Evolutionary conservation across 2,888 invertebrate species (phyloP).

Genomic region (Hyles lineata): DNA sequence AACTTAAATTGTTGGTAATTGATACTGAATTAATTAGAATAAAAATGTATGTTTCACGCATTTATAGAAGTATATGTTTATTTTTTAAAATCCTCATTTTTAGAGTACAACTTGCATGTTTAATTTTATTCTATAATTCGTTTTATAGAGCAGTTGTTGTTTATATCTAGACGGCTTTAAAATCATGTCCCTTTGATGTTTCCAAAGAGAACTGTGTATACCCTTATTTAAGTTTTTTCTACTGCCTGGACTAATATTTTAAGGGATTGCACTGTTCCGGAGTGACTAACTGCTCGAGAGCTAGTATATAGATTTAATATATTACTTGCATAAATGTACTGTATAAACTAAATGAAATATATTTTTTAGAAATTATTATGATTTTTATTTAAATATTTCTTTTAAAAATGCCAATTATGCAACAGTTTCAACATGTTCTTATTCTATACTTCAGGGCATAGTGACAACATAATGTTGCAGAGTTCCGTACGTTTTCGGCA

Average conservation of each 20-base stretch:
- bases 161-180: slow-evolving; percentile 1
- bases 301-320: slow-evolving; percentile 10
- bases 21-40: neutral
- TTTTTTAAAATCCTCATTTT: no score
- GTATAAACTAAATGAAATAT: slow-evolving; percentile 17
- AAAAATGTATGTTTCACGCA: neutral
- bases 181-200: slow-evolving; percentile 5
- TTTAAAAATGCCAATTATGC: neutral
- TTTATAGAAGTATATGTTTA: no score
- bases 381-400: neutral
- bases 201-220: slow-evolving; percentile 3
- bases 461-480: no score
- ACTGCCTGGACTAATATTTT: neutral
- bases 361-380: slow-evolving; percentile 17
- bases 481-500: no score
- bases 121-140: neutral
- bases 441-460: no score
- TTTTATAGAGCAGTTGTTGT: neutral
- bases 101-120: no score
- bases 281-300: slow-evolving; percentile 8
- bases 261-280: neutral
- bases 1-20: slow-evolving; percentile 4
- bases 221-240: neutral
- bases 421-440: no score
- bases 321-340: slow-evolving; percentile 10